Evolutionary conservation across 1,140 invertebrate species (phyloP).

Genomic region (Sitophilus oryzae): DNA sequence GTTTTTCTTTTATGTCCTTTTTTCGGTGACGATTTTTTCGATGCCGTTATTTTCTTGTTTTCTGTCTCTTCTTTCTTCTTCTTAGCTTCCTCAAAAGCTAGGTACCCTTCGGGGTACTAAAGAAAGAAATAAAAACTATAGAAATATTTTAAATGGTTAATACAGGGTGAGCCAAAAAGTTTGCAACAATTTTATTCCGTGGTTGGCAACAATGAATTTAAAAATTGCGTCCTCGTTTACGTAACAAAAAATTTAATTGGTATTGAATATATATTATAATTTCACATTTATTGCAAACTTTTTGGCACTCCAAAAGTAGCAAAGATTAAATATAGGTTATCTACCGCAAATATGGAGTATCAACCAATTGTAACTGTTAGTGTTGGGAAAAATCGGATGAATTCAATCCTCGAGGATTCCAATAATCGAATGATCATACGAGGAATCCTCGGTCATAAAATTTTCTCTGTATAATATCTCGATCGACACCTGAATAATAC

Average conservation of each 20-base stretch:
- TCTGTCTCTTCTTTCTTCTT: constrained; percentile 28
- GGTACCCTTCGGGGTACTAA: constrained; percentile 72
- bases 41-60: constrained; percentile 5
- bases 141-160: not conserved
- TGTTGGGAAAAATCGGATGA: too few relatives aligned
- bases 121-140: constrained; percentile 4
- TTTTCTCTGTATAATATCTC: too few relatives aligned
- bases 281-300: not conserved
- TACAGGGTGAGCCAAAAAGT: not conserved
- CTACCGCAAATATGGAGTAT: too few relatives aligned
- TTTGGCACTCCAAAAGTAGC: not conserved
- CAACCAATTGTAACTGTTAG: too few relatives aligned
- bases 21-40: constrained; percentile 8
- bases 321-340: too few relatives aligned
- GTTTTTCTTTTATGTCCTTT: constrained; percentile 34
- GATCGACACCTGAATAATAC: too few relatives aligned
- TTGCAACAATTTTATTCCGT: not conserved
- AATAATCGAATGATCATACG: too few relatives aligned
- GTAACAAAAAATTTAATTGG: not conserved
- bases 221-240: too few relatives aligned
- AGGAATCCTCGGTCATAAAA: too few relatives aligned
- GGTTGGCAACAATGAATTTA: too few relatives aligned
- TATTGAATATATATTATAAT: not conserved
- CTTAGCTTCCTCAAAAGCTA: constrained; percentile 57
- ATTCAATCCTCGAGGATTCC: too few relatives aligned